Conservation (phyloP, 2,113 vertebrate species). For the Felis chaus region DNA sequence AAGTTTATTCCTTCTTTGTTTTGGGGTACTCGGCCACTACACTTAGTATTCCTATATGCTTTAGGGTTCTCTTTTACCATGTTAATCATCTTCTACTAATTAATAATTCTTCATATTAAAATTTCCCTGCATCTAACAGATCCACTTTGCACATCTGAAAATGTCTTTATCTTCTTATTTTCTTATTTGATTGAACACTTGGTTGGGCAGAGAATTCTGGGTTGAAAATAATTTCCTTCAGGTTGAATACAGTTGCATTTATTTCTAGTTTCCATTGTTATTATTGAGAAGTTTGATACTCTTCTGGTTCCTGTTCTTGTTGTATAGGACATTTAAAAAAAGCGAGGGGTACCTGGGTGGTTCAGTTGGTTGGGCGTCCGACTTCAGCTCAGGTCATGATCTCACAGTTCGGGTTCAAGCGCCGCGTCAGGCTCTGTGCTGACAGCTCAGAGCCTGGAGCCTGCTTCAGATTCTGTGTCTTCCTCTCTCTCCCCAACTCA, state of each 20-base stretch:
- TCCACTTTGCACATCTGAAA: background rate
- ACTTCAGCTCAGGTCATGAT: no score
- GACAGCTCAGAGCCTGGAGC: no score
- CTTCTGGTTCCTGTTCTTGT: background rate
- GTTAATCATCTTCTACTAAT: background rate
- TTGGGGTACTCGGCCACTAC: background rate
- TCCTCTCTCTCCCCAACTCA: no score
- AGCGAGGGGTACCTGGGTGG: no score
- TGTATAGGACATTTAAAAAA: background rate
- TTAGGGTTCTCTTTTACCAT: background rate
- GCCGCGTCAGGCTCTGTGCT: no score
- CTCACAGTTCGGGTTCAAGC: no score
- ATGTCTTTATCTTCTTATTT: background rate
- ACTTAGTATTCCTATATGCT: background rate
- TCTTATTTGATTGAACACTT: background rate
- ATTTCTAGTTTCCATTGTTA: background rate
- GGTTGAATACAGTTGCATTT: background rate
- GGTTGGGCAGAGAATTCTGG: background rate
- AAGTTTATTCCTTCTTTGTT: background rate
- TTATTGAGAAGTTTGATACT: background rate
- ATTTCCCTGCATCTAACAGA: background rate
- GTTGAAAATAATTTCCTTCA: background rate
- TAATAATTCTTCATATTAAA: background rate
- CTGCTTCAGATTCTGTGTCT: no score
- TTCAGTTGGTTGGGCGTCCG: no score